Conservation (phyloP, 2,888 invertebrate species). For the Pasiphila rectangulata region DNA sequence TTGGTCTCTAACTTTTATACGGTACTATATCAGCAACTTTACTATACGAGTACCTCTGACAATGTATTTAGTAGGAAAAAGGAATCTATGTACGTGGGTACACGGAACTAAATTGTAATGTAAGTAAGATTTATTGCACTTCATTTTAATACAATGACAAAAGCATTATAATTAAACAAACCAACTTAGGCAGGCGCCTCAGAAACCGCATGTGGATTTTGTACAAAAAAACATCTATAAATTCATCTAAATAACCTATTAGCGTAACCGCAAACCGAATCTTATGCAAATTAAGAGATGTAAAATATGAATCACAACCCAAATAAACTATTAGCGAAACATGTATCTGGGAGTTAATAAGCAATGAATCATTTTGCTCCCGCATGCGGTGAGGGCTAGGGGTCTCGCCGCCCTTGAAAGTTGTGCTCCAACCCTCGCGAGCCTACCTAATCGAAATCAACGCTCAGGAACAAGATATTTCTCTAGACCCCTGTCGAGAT, state of each 20-base stretch:
- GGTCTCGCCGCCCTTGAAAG: conserved; percentile 33
- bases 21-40: too few species aligned
- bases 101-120: not conserved
- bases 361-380: conserved; percentile 29
- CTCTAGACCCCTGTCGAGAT: conserved; percentile 20
- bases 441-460: conserved; percentile 47
- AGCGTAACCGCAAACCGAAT: conserved; percentile 28
- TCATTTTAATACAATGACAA: not conserved
- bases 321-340: conserved; percentile 11
- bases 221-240: conserved; percentile 7
- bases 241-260: conserved; percentile 12
- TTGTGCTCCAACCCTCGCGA: conserved; percentile 31
- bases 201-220: conserved; percentile 7
- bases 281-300: conserved; percentile 18
- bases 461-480: conserved; percentile 35
- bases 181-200: conserved; percentile 21
- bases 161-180: conserved; percentile 4
- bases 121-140: not conserved
- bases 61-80: too few species aligned
- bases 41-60: too few species aligned
- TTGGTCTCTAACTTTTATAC: too few species aligned
- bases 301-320: conserved; percentile 26
- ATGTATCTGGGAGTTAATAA: conserved; percentile 23
- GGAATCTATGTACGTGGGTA: too few species aligned
- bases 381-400: conserved; percentile 20